phyloP scores from a whole-genome alignment of 2,113 vertebrate species.

The Scophthalmus maximus region DNA sequence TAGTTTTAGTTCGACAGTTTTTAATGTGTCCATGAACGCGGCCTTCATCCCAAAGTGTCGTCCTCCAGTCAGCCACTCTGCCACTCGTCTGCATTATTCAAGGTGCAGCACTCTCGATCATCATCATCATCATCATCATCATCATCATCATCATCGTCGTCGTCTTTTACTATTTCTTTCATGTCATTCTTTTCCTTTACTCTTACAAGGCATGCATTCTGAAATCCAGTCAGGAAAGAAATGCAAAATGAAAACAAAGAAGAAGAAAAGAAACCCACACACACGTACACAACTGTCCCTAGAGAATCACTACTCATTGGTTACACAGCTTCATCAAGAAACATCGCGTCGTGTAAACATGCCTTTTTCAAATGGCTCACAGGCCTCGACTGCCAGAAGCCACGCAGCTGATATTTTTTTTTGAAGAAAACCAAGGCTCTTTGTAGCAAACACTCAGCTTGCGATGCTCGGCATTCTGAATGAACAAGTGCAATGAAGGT shows the following conservation, averaged over 20 bases:
- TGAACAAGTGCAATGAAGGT: neutral
- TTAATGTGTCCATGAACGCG: constrained; percentile 18
- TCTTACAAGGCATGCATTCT: constrained; percentile 79
- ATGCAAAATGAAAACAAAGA: constrained; percentile 63
- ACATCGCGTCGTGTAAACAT: constrained; percentile 77
- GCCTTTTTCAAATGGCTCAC: constrained; percentile 72
- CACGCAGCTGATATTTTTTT: constrained; percentile 64
- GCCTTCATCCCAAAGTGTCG: constrained; percentile 30
- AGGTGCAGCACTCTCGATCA: constrained; percentile 71
- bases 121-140: constrained; percentile 17
- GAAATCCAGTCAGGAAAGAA: constrained; percentile 69
- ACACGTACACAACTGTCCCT: constrained; percentile 44
- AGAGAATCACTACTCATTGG: constrained; percentile 54
- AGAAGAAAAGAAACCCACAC: constrained; percentile 48
- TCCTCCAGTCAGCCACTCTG: constrained; percentile 71
- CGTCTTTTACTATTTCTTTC: constrained; percentile 53
- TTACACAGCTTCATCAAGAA: constrained; percentile 72
- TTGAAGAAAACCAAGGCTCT: constrained; percentile 33
- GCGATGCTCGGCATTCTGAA: constrained; percentile 20
- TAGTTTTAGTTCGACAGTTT: neutral
- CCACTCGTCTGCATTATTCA: constrained; percentile 62
- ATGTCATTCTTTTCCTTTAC: constrained; percentile 50
- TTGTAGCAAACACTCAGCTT: constrained; percentile 18
- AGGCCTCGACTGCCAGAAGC: constrained; percentile 47
- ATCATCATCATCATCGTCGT: constrained; percentile 45